Base-by-base conservation (phyloP, 2,888 invertebrate species). In the Clanis bilineata region DNA sequence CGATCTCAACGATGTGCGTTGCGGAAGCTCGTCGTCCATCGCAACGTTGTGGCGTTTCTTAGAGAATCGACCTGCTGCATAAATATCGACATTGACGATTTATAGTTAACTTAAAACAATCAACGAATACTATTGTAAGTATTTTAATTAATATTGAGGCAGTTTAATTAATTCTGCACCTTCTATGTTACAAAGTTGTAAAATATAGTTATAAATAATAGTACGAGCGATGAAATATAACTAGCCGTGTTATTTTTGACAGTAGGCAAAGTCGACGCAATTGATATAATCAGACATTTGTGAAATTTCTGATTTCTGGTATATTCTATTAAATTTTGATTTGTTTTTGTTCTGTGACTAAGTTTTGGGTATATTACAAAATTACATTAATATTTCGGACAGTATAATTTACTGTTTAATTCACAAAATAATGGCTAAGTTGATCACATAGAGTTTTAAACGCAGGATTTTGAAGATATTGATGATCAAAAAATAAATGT, bases 81-180 rank as follows among this genome's bases (percentile, higher is more conserved):
- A 5, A 39, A 39, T n/a, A 15, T n/a, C 5, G 39, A 2, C 39
- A 39, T 39, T 3, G 5, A 1, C 39, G 39, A 39, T 39, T 39
- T 39, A 39, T 39, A 15, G n/a, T 39, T 0, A 39, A 39, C 47
- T 6, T 28, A 15, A 47, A 47, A 51, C 51, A 32, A 51, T 51
- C 51, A 32, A 32, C 32, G 32, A 18, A 18, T 32, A 32, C 25
- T 47, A 47, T 47, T 28, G 32, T 28, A 32, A 28, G 18, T 28
- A 18, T 41, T 18, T 2, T 51, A 51, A 51, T 51, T 51, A 18
- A 51, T 51, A 32, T 51, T 15, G 44, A 44, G 22, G 10, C 28
- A 28, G 51, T 32, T 23, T 51, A 32, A 51, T 51, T 51, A 51
- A 51, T 51, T 51, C 32, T 10, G 15, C 25, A 47, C 47, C 25